Percentiles rank a stretch among this genome's conserved stretches.
Evolutionary conservation across 2,888 invertebrate species (phyloP).

Genomic region (Ormyrus pomaceus): DNA sequence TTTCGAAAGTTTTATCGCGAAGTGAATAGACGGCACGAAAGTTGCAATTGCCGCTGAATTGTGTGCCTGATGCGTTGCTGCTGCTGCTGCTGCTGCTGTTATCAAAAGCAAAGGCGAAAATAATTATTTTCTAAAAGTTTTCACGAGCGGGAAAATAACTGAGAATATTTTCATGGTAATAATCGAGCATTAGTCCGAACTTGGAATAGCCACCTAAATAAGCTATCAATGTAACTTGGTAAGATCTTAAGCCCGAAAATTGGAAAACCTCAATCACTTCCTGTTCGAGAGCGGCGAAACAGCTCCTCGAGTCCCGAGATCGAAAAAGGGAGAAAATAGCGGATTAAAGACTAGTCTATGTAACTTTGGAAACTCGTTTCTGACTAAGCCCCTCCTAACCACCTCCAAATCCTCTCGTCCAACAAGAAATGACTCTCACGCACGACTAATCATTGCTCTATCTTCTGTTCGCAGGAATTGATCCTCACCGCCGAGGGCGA

Average conservation of each 20-base stretch:
- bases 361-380: conserved; percentile 30
- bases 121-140: no score
- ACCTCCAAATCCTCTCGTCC: neutral
- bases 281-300: neutral
- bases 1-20: neutral
- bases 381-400: conserved; percentile 7
- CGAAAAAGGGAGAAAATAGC: conserved; percentile 1
- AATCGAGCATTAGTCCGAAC: no score
- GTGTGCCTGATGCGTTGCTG: no score
- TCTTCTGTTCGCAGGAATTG: conserved; percentile 77
- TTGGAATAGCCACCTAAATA: no score
- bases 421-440: neutral
- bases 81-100: no score
- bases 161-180: no score
- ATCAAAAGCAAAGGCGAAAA: no score
- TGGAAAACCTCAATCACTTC: conserved; percentile 12
- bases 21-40: no score
- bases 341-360: conserved; percentile 10
- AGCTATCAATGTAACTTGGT: neutral
- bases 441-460: conserved; percentile 31
- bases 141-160: no score
- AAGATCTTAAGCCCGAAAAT: conserved; percentile 20
- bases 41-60: no score
- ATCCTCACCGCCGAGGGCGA: conserved; percentile 71
- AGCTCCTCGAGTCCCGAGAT: neutral